phyloP scores from a whole-genome alignment of 2,888 invertebrate species.

The Scaptomyza flava region DNA sequence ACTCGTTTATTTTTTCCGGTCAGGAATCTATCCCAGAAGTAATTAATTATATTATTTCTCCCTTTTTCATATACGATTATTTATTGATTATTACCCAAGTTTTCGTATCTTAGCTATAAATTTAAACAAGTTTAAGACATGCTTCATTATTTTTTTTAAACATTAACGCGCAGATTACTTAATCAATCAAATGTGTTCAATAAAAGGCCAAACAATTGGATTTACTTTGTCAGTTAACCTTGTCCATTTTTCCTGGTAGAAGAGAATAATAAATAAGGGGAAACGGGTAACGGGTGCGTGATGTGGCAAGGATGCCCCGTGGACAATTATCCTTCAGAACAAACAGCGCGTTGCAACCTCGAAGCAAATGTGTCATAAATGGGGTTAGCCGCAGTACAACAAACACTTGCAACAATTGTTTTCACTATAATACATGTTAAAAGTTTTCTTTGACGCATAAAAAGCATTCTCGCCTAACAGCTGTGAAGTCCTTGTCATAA shows the following conservation, averaged over 20 bases:
- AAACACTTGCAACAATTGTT: slow-evolving; percentile 42
- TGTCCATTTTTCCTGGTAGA: slow-evolving; percentile 24
- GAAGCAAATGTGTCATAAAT: slow-evolving; percentile 66
- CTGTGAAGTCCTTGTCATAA: slow-evolving; percentile 51
- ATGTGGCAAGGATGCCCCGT: slow-evolving; percentile 53
- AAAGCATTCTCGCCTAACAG: slow-evolving; percentile 41
- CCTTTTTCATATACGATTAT: no score
- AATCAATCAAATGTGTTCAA: slow-evolving; percentile 36
- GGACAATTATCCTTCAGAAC: slow-evolving; percentile 66
- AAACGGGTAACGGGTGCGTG: slow-evolving; percentile 23
- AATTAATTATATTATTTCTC: no score
- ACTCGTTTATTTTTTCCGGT: no score
- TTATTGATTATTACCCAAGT: no score
- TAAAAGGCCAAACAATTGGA: slow-evolving; percentile 17
- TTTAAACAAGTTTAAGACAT: no score
- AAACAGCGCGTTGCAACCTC: slow-evolving; percentile 39
- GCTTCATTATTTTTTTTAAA: no score
- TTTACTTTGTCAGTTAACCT: slow-evolving; percentile 41
- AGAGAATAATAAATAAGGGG: no score
- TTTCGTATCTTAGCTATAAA: no score
- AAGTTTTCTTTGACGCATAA: slow-evolving; percentile 35
- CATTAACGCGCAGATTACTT: neutral
- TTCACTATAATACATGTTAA: slow-evolving; percentile 3
- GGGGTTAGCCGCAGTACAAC: slow-evolving; percentile 17
- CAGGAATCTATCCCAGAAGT: no score